A percentile compares a stretch with the other conserved stretches of the same genome.
phyloP scores from a whole-genome alignment of 2,888 invertebrate genomes.

The Parnassius smintheus region DNA sequence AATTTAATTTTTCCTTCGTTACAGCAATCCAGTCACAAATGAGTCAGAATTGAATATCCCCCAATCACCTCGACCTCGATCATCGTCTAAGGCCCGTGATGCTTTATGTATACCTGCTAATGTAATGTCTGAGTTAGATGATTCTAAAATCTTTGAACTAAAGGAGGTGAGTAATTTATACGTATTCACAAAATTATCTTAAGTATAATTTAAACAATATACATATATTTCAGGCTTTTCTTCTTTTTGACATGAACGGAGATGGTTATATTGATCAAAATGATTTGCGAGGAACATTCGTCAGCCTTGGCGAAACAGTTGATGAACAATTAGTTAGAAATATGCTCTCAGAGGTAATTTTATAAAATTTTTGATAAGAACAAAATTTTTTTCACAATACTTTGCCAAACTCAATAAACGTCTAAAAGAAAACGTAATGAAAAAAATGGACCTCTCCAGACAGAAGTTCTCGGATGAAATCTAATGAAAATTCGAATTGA shows the following conservation, averaged over 20 bases:
- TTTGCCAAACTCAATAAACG: too few relatives aligned
- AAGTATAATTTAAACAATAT: too few relatives aligned
- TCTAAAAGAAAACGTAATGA: too few relatives aligned
- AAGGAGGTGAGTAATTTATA: slow-evolving; percentile 75
- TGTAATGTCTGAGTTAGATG: slow-evolving; percentile 80
- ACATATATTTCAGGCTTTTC: slow-evolving; percentile 75
- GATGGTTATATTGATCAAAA: slow-evolving; percentile 84
- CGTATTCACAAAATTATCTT: too few relatives aligned
- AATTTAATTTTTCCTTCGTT: slow-evolving; percentile 30
- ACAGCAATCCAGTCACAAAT: slow-evolving; percentile 50
- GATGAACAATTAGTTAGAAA: slow-evolving; percentile 80
- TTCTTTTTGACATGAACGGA: slow-evolving; percentile 83
- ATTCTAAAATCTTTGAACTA: slow-evolving; percentile 82
- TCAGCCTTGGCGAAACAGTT: slow-evolving; percentile 80
- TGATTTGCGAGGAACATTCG: slow-evolving; percentile 83
- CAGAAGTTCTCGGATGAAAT: too few relatives aligned
- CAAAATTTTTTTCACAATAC: too few relatives aligned
- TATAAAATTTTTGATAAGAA: too few relatives aligned
- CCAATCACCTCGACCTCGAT: slow-evolving; percentile 55
- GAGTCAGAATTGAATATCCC: slow-evolving; percentile 50
- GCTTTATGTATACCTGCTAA: slow-evolving; percentile 67
- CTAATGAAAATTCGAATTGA: too few relatives aligned
- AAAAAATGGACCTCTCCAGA: too few relatives aligned
- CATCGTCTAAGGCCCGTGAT: slow-evolving; percentile 64
- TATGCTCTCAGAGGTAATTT: slow-evolving; percentile 82